phyloP scores from a whole-genome alignment of 2,888 invertebrate species.

The Campoplex capitator region DNA sequence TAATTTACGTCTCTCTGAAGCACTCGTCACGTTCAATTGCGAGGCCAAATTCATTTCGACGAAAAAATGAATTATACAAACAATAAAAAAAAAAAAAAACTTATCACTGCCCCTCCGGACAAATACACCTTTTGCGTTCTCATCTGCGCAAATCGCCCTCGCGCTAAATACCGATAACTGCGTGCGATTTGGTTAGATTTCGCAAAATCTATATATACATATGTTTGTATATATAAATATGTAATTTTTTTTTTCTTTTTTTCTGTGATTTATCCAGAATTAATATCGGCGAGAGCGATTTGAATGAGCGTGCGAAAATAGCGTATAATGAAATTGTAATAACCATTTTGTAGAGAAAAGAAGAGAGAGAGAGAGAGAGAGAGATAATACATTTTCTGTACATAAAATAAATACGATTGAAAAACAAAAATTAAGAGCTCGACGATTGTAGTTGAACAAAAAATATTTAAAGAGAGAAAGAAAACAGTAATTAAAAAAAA shows the following conservation, averaged over 20 bases:
- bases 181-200: conserved; percentile 42
- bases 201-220: conserved; percentile 26
- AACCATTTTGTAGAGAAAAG: conserved; percentile 52
- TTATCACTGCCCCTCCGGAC: conserved; percentile 60
- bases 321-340: conserved; percentile 62
- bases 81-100: conserved; percentile 27
- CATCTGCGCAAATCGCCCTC: conserved; percentile 22
- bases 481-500: conserved; percentile 49
- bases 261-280: conserved; percentile 68
- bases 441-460: conserved; percentile 56
- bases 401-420: conserved; percentile 66
- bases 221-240: conserved; percentile 11
- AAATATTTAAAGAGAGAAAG: conserved; percentile 50
- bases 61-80: conserved; percentile 11
- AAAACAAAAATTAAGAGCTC: conserved; percentile 59
- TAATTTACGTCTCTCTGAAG: neutral
- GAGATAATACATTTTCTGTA: conserved; percentile 64
- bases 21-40: conserved; percentile 28
- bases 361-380: conserved; percentile 35
- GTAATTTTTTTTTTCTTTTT: conserved; percentile 31
- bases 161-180: conserved; percentile 32
- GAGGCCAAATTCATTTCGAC: conserved; percentile 30
- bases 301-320: conserved; percentile 62
- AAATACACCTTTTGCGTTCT: conserved; percentile 51
- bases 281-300: conserved; percentile 49